phyloP scores from a whole-genome alignment of 2,797 vertebrate genomes.

The Picus viridis region DNA sequence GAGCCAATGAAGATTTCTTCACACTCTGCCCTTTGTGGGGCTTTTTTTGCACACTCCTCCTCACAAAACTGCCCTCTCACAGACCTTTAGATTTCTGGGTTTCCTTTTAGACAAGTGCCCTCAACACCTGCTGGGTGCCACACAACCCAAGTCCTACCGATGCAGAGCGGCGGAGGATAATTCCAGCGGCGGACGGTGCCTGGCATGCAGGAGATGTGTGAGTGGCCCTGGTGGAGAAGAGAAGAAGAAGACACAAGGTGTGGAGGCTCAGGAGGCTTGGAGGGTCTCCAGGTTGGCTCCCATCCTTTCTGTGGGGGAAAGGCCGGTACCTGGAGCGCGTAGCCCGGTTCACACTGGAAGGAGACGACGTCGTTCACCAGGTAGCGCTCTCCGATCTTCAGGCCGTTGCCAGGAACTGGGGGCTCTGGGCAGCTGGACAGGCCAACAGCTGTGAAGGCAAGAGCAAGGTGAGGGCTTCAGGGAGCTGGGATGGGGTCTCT shows the following conservation, averaged over 20 bases:
- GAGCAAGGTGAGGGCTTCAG: background rate
- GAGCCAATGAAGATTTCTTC: background rate
- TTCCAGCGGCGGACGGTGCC: constrained; percentile 97
- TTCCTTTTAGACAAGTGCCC: fast-evolving
- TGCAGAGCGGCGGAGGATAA: constrained; percentile 96
- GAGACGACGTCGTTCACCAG: constrained; percentile 97
- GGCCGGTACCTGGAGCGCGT: constrained; percentile 89
- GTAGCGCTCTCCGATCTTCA: constrained; percentile 92
- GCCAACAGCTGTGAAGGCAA: constrained; percentile 81
- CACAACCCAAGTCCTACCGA: constrained; percentile 82
- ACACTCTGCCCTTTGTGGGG: background rate
- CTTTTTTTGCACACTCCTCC: background rate
- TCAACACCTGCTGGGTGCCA: background rate
- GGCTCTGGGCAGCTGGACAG: constrained; percentile 95
- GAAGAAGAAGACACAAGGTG: background rate
- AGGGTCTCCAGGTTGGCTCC: background rate
- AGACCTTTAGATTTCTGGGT: background rate
- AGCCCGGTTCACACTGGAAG: constrained; percentile 97
- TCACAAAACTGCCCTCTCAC: background rate
- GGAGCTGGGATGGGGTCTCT: background rate
- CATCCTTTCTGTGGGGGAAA: fast-evolving
- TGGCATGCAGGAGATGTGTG: constrained; percentile 98
- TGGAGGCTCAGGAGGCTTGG: background rate
- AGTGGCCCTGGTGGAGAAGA: constrained; percentile 89
- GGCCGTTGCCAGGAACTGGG: constrained; percentile 89